phyloP scores from a whole-genome alignment of 1,140 invertebrate genomes.

The Drosophila guanche region DNA sequence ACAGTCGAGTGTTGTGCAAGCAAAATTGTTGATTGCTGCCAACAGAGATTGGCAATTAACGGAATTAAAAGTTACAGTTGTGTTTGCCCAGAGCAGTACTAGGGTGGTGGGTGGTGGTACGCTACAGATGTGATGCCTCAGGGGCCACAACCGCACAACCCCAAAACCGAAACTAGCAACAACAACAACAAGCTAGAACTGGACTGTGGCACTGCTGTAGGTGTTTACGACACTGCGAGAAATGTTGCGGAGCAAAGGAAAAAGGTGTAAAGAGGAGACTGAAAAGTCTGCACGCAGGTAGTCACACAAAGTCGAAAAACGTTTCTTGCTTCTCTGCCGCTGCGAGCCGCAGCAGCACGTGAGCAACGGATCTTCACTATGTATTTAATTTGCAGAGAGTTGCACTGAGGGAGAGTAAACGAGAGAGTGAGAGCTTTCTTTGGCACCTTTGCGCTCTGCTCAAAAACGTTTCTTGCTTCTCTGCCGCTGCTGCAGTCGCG shows the following conservation, averaged over 20 bases:
- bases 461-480: too few relatives aligned
- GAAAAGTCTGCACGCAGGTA: too few relatives aligned
- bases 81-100: slow-evolving; percentile 60
- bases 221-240: slow-evolving; percentile 56
- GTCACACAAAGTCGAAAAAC: neutral
- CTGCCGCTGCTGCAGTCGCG: too few relatives aligned
- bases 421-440: too few relatives aligned
- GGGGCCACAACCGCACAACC: slow-evolving; percentile 32
- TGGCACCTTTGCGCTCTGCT: too few relatives aligned
- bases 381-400: too few relatives aligned
- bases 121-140: slow-evolving; percentile 1
- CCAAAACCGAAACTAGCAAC: slow-evolving; percentile 41
- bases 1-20: slow-evolving; percentile 83
- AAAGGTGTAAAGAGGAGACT: too few relatives aligned
- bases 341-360: too few relatives aligned
- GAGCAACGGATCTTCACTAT: too few relatives aligned
- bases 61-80: slow-evolving; percentile 83
- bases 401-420: too few relatives aligned
- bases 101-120: slow-evolving; percentile 10
- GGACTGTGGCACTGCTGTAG: slow-evolving; percentile 22
- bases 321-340: neutral
- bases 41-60: slow-evolving; percentile 84
- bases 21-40: slow-evolving; percentile 83
- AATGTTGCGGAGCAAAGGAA: neutral
- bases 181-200: slow-evolving; percentile 45